Conservation (phyloP, 1,140 invertebrate species). For the Drosophila lowei region DNA sequence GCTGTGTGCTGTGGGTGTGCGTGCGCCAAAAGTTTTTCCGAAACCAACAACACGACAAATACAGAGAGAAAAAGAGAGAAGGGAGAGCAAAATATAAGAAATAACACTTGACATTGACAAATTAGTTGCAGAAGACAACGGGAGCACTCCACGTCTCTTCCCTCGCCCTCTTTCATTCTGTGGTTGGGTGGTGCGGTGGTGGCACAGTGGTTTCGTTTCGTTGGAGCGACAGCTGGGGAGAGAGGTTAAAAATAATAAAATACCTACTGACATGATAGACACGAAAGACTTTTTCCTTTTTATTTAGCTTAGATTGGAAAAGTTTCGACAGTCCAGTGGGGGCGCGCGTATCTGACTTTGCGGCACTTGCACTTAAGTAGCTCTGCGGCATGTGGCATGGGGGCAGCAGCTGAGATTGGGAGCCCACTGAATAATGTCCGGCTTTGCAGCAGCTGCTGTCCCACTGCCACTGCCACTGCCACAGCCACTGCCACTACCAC, state of each 20-base stretch:
- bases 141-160: not conserved
- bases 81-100: constrained; percentile 67
- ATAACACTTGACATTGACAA: constrained; percentile 83
- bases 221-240: constrained; percentile 44
- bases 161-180: constrained; percentile 4
- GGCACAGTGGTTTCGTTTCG: constrained; percentile 59
- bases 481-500: constrained; percentile 1
- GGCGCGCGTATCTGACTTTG: constrained; percentile 39
- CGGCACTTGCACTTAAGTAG: constrained; percentile 74
- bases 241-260: constrained; percentile 81
- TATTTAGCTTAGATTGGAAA: constrained; percentile 83
- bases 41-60: constrained; percentile 42
- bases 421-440: constrained; percentile 41
- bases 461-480: not conserved
- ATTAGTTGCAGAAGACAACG: constrained; percentile 80
- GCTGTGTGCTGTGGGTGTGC: constrained; percentile 24
- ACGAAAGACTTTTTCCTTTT: constrained; percentile 79
- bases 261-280: constrained; percentile 82
- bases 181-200: not conserved
- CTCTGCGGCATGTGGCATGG: constrained; percentile 1
- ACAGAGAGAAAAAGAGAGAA: constrained; percentile 16
- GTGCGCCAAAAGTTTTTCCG: constrained; percentile 62
- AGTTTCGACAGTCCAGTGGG: constrained; percentile 78
- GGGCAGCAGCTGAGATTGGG: constrained; percentile 54
- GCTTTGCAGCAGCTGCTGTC: constrained; percentile 24